phyloP scores from a whole-genome alignment of 2,113 vertebrate genomes.

The Sphaerodactylus townsendi region DNA sequence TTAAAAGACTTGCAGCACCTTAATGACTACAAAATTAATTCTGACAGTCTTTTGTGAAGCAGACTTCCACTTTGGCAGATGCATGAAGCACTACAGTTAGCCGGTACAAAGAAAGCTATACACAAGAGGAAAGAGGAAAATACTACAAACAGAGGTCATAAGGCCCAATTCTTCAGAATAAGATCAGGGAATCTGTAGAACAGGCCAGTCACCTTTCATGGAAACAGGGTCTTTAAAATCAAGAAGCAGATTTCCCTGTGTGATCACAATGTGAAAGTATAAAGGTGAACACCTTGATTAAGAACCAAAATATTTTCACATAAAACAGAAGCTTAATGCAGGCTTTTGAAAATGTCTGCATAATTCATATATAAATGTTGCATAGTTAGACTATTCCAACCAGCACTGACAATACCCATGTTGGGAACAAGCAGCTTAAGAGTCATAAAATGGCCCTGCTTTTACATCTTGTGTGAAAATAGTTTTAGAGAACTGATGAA shows the following conservation, averaged over 20 bases:
- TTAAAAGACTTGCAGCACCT: no score
- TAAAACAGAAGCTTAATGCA: not conserved
- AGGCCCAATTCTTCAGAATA: not conserved
- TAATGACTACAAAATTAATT: no score
- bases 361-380: not conserved
- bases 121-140: no score
- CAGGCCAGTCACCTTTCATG: not conserved
- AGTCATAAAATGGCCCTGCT: not conserved
- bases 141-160: no score
- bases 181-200: not conserved
- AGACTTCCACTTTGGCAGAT: no score
- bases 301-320: not conserved
- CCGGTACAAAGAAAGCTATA: no score
- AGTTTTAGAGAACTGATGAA: not conserved
- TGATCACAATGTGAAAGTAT: not conserved
- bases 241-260: not conserved
- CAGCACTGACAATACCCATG: no score
- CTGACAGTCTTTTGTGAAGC: no score
- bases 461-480: not conserved
- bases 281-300: not conserved
- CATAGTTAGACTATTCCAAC: not conserved
- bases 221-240: not conserved
- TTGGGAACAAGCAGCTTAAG: not conserved
- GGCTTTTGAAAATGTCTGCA: not conserved
- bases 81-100: no score